Percentiles rank a stretch among this genome's conserved stretches.
phyloP scores from a whole-genome alignment of 2,888 invertebrate genomes.

The Sabellastarte sp. region DNA sequence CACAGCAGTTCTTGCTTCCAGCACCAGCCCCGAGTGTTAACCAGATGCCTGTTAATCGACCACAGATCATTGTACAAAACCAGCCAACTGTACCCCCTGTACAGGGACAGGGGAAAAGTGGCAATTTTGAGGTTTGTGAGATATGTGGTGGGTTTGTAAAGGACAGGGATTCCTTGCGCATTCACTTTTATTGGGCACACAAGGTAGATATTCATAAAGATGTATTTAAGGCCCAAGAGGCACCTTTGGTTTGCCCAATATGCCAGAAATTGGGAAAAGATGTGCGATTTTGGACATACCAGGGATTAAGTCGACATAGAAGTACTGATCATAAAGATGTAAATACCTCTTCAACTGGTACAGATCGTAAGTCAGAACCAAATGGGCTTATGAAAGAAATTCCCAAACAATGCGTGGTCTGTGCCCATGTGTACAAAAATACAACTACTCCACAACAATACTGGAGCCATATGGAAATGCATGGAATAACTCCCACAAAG shows the following conservation, averaged over 20 bases:
- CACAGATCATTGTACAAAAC: neutral
- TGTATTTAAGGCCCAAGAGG: constrained; percentile 61
- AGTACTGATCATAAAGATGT: constrained; percentile 62
- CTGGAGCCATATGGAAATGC: neutral
- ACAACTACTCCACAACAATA: neutral
- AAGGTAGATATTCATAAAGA: constrained; percentile 64
- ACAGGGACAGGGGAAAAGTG: neutral
- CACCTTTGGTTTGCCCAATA: constrained; percentile 85
- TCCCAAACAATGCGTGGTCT: neutral
- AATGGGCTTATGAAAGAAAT: neutral
- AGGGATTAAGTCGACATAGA: constrained; percentile 92
- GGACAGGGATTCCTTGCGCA: constrained; percentile 87
- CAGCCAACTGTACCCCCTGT: neutral
- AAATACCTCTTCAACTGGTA: too few relatives aligned
- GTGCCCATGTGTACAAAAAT: neutral
- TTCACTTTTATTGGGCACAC: constrained; percentile 98
- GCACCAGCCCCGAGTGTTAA: neutral
- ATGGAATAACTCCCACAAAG: neutral
- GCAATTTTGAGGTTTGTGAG: constrained; percentile 77
- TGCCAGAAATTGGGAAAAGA: constrained; percentile 71
- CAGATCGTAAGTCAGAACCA: neutral
- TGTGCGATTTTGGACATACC: constrained; percentile 94
- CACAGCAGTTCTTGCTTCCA: constrained; percentile 9
- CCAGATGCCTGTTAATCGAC: neutral
- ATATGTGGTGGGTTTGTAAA: constrained; percentile 96